These are phyloP conservation scores for Heliconius erato DNA, from an alignment of 2,888 invertebrate genomes.

Conservation along the genomic window DNA sequence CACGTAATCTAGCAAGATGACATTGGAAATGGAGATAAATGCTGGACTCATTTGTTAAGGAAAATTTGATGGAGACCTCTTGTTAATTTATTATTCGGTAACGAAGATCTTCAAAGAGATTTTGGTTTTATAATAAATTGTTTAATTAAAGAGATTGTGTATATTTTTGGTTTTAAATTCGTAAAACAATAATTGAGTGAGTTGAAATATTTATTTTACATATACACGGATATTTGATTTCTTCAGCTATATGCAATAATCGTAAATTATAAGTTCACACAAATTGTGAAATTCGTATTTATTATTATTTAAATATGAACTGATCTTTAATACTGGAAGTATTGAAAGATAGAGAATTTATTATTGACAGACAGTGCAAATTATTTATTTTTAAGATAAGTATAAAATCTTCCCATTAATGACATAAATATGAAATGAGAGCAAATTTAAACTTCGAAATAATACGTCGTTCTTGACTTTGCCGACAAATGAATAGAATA, in stretches of 20 bases:
- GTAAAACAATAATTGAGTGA: not conserved
- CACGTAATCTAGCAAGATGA: slow-evolving; percentile 66
- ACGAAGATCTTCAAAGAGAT: slow-evolving; percentile 1
- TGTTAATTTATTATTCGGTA: slow-evolving; percentile 12
- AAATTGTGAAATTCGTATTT: too few relatives aligned
- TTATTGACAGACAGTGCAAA: too few relatives aligned
- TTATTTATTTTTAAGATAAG: too few relatives aligned
- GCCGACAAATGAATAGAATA: too few relatives aligned
- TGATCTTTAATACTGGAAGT: too few relatives aligned
- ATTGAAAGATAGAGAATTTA: too few relatives aligned
- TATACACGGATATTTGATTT: not conserved
- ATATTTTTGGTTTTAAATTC: not conserved
- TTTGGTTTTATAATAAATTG: not conserved
- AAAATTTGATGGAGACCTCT: slow-evolving; percentile 24
- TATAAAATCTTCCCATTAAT: too few relatives aligned
- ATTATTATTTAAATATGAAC: too few relatives aligned
- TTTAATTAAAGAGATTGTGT: not conserved
- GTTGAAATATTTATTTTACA: not conserved
- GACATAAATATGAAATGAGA: too few relatives aligned
- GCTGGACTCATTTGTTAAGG: slow-evolving; percentile 60
- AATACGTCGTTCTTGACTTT: too few relatives aligned
- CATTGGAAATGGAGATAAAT: slow-evolving; percentile 67
- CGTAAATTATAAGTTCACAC: too few relatives aligned
- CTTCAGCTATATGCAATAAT: not conserved
- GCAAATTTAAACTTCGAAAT: too few relatives aligned